Conservation (phyloP, 2,797 vertebrate species). For the Psittacula derbiana region DNA sequence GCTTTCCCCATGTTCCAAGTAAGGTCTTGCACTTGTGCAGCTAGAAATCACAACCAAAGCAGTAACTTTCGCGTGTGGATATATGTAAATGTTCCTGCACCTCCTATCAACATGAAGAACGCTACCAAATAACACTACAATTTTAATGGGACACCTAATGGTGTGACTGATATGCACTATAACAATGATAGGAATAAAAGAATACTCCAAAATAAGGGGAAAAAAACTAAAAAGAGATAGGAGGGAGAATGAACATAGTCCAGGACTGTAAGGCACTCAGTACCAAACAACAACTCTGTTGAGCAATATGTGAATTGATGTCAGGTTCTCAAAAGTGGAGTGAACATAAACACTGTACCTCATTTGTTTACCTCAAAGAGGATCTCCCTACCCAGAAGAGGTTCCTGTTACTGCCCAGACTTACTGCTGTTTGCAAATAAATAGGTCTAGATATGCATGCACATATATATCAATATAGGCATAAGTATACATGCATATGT, state of each 20-base stretch:
- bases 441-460: neutral
- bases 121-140: neutral
- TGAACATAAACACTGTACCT: neutral
- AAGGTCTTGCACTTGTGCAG: neutral
- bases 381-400: neutral
- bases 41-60: neutral
- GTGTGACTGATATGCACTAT: neutral
- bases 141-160: neutral
- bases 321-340: neutral
- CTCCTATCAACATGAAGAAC: neutral
- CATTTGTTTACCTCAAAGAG: neutral
- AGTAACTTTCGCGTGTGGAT: neutral
- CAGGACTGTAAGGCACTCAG: neutral
- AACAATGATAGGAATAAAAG: neutral
- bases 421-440: neutral
- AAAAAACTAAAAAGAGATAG: neutral
- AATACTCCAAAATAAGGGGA: neutral
- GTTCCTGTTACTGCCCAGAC: neutral
- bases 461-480: neutral
- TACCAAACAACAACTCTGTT: neutral
- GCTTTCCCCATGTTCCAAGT: neutral
- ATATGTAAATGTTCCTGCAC: neutral
- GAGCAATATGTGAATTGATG: neutral
- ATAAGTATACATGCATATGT: no score
- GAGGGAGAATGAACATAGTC: neutral